These are phyloP conservation scores for Drosophila carrolli DNA, from an alignment of 1,140 invertebrate genomes.

Conservation along the genomic window DNA sequence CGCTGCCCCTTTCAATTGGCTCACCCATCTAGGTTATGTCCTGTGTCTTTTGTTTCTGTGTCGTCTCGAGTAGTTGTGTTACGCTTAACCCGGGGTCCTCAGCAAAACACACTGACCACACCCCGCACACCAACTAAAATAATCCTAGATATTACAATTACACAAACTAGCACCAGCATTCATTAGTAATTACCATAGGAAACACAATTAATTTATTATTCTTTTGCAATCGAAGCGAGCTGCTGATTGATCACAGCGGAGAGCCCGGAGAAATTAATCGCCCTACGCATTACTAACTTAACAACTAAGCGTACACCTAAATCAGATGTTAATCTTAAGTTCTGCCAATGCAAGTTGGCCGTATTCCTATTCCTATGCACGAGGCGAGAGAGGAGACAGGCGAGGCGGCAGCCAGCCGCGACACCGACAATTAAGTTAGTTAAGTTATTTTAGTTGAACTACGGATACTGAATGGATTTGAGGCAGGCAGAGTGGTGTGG, in stretches of 20 bases:
- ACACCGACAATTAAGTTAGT: constrained; percentile 45
- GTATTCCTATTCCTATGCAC: constrained; percentile 49
- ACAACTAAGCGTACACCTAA: constrained; percentile 43
- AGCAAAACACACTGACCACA: constrained; percentile 10
- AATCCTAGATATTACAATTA: constrained; percentile 22
- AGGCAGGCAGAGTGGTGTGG: not conserved
- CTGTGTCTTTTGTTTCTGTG: constrained; percentile 15
- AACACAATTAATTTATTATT: constrained; percentile 42
- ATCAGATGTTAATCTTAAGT: constrained; percentile 67
- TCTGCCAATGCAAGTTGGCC: constrained; percentile 33
- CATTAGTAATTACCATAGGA: constrained; percentile 37
- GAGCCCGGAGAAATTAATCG: constrained; percentile 28
- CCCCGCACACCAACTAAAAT: constrained; percentile 27
- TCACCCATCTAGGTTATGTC: constrained; percentile 5
- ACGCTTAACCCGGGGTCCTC: constrained; percentile 1
- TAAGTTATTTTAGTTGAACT: constrained; percentile 50
- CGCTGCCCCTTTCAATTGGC: constrained; percentile 20
- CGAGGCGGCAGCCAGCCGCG: constrained; percentile 10
- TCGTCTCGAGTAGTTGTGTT: constrained; percentile 23
- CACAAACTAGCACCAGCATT: constrained; percentile 34
- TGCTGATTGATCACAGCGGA: not conserved
- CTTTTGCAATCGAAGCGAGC: constrained; percentile 9
- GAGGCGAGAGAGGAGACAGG: constrained; percentile 12
- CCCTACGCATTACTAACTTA: constrained; percentile 28
- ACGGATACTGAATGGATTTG: not conserved